phyloP scores from a whole-genome alignment of 2,113 vertebrate genomes.

The Pandion haliaetus region DNA sequence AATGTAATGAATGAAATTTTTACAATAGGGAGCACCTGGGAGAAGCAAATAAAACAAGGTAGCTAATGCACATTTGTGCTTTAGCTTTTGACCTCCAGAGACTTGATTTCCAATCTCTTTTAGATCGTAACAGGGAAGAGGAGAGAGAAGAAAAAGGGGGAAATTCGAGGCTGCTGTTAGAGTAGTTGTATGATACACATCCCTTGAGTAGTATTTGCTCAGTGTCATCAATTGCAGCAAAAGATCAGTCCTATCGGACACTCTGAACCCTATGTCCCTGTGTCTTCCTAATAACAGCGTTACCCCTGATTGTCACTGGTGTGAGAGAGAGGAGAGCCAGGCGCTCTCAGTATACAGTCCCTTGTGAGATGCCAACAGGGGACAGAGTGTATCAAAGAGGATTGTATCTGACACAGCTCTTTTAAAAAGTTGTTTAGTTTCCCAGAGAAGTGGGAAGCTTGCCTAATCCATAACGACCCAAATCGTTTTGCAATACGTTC shows the following conservation, averaged over 20 bases:
- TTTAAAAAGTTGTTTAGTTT: not conserved
- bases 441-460: not conserved
- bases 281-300: accelerated
- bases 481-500: not conserved
- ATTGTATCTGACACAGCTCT: not conserved
- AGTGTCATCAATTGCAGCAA: not conserved
- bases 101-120: not conserved
- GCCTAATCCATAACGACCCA: constrained; percentile 26
- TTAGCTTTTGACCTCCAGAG: not conserved
- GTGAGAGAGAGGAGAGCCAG: not conserved
- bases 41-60: not conserved
- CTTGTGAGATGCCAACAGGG: not conserved
- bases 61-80: not conserved
- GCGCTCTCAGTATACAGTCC: not conserved
- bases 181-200: accelerated
- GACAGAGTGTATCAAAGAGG: not conserved
- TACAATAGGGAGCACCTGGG: not conserved
- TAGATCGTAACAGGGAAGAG: not conserved
- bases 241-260: not conserved
- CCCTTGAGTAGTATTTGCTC: not conserved
- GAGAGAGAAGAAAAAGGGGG: not conserved
- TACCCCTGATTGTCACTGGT: not conserved
- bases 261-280: accelerated
- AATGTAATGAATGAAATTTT: not conserved
- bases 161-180: not conserved